A percentile compares a stretch with the other conserved stretches of the same genome.
Conservation (phyloP, 2,113 vertebrate genomes). For the Onychorhynchus coronatus region DNA sequence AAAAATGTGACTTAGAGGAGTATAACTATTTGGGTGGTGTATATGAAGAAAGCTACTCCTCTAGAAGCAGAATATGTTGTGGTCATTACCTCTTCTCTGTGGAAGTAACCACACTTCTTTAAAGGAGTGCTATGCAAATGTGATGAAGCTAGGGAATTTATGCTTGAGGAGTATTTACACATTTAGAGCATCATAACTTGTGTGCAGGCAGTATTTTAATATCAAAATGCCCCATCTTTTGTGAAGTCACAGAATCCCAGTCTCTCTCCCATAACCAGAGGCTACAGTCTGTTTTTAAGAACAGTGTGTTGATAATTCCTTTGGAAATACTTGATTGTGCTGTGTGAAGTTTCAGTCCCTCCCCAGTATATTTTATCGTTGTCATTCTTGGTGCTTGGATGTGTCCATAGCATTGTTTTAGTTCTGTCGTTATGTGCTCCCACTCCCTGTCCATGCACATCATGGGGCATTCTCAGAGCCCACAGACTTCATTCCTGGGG, state of each 20-base stretch:
- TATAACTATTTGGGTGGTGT: not conserved
- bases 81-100: not conserved
- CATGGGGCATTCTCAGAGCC: not conserved
- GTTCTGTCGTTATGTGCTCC: not conserved
- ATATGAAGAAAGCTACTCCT: not conserved
- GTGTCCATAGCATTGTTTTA: accelerated
- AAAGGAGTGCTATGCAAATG: not conserved
- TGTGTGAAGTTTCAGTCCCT: not conserved
- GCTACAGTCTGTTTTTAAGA: not conserved
- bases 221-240: not conserved
- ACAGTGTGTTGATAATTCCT: not conserved
- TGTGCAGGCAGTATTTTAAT: not conserved
- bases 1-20: not conserved
- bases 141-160: not conserved
- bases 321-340: not conserved
- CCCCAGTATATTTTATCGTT: accelerated
- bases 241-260: not conserved
- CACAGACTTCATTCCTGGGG: not conserved
- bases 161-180: not conserved
- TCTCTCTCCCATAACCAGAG: not conserved
- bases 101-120: not conserved
- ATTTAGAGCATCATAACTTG: not conserved
- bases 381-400: not conserved
- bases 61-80: not conserved
- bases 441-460: not conserved